Evolutionary conservation across 2,888 invertebrate species (phyloP), one percentile per base, ranked within the genome.

Genomic region (Dicranocentrus wangi): DNA sequence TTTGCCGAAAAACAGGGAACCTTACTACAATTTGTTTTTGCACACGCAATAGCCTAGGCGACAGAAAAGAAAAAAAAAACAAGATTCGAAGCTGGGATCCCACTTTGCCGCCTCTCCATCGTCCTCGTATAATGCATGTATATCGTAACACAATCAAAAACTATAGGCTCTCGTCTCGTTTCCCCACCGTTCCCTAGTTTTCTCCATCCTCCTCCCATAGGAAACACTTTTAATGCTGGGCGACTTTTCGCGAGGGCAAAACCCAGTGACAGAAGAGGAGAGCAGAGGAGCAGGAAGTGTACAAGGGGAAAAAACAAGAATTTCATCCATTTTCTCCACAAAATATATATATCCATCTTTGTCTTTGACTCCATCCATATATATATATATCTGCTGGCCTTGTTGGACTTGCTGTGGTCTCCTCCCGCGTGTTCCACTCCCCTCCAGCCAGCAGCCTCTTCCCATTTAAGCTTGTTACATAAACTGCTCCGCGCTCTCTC

Each of bases 301-400:
- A 51, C 8, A 17, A 51, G 17, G 51, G 17, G 23, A 21, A 55
- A 21, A 55, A 65, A 42, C 5, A 51, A 43, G 47, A 66, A 47
- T 47, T 47, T 47, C 51, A 47, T 66, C 47, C 47, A 47, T 66
- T 63, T 51, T 17, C 27, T 66, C 3, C 10, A 61, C 8, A 39
- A 63, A 63, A 63, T 28, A 60, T 60, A 60, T 60, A 27, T 63
- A 10, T 63, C 13, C 42, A 63, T 39, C 63, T 63, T 63, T 63
- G 63, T 42, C 63, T 63, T 63, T 42, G 39, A 63, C 42, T 63
- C 63, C 23, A n/a, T n/a, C n/a, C n/a, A n/a, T n/a, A n/a, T n/a
- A n/a, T n/a, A n/a, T n/a, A n/a, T 21, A 39, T 63, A 21, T 63
- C n/a, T 42, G 39, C 21, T n/a, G 23, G 3, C 28, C 23, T 19